Evolutionary conservation across 2,113 vertebrate genomes (phyloP).

Genomic region (Cheilinus undulatus): DNA sequence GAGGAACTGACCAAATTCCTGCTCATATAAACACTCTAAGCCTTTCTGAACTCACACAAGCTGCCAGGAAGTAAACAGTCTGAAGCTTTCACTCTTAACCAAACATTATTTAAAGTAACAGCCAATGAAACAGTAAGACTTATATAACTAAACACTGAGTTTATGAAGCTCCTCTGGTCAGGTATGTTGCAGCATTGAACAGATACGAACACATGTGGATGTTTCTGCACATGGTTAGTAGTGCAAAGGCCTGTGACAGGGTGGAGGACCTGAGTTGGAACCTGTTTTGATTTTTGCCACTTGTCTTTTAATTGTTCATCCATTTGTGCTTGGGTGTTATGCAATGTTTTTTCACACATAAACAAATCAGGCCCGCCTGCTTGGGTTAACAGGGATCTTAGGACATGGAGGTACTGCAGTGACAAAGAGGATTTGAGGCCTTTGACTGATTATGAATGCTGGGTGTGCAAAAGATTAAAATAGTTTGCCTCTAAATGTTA

Average conservation of each 20-base stretch:
- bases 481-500: constrained; percentile 11
- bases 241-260: neutral
- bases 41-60: neutral
- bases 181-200: constrained; percentile 24
- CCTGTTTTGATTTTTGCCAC: constrained; percentile 17
- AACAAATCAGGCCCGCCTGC: constrained; percentile 17
- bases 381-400: constrained; percentile 30
- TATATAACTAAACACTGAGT: too few relatives aligned
- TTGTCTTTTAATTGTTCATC: neutral
- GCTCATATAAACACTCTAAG: constrained; percentile 5
- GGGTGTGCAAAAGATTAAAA: constrained; percentile 43
- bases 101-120: too few relatives aligned
- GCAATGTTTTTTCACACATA: constrained; percentile 3
- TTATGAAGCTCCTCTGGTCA: constrained; percentile 36
- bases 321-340: constrained; percentile 9
- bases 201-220: constrained; percentile 30
- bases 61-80: constrained; percentile 1
- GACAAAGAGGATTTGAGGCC: constrained; percentile 33
- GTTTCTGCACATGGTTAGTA: neutral
- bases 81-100: neutral
- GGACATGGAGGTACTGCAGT: neutral
- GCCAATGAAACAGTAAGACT: too few relatives aligned
- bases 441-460: constrained; percentile 39
- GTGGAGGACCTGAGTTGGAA: neutral
- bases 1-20: constrained; percentile 38